Base-by-base conservation (phyloP, 2,113 vertebrate species). In the Mastomys coucha region DNA sequence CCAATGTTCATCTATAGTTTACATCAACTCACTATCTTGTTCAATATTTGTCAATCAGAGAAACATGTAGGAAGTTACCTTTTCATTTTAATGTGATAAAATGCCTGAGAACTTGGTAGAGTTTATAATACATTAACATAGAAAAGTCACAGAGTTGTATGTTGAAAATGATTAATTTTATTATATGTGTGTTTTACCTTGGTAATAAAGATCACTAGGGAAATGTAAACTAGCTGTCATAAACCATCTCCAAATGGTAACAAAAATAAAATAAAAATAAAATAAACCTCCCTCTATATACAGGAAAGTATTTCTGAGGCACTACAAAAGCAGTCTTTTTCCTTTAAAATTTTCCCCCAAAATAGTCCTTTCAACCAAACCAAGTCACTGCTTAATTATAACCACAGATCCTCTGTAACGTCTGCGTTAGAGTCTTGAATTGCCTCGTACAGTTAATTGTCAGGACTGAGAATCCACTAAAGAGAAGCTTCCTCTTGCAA, bases 361-460 rank as follows among this genome's bases (percentile, higher is more conserved):
- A 39, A 31, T 39, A 60, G 31, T 96, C 22, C 53, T 4, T 93
- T 56, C 11, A 58, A 58, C 63, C 31, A 63, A 67, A 45, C 70
- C 53, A 69, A 63, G 7, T 60, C 58, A 73, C 45, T 86, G 63
- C 53, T 93, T 96, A 92, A 97, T 96, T 95, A 86, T 84, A 95
- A 77, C 24, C 24, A 60, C 92, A 96, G 80, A 84, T 94, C 67
- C 53, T 95, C 75, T 82, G 39, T 86, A 86, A 60, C 58, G 76
- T 86, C 76, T 95, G 51, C 45, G 19, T 31, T 24, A 49, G 26
- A 82, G 19, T 77, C 39, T 89, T 95, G 89, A 91, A 90, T 89
- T 1, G 5, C 58, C 86, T 88, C 75, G 36, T 96, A 89, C 53
- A 65, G 51, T 82, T 97, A 95, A 92, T 97, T 93, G 28, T 65